Percentiles rank a stretch among this genome's conserved stretches.
phyloP scores from a whole-genome alignment of 2,888 invertebrate species.

The Euzetes globulus region DNA sequence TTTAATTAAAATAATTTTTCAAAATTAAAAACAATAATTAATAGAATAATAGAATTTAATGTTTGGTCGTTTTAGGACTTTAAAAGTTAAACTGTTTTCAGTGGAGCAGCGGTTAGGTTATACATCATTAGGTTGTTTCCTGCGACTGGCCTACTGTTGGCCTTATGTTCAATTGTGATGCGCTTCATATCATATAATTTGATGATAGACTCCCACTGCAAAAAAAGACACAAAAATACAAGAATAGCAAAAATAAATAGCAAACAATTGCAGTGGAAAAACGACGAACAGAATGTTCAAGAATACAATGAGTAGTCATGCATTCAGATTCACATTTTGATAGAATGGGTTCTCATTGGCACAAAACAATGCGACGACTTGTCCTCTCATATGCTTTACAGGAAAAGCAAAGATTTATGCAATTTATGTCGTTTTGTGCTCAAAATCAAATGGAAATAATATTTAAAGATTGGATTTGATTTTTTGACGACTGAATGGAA shows the following conservation, averaged over 20 bases:
- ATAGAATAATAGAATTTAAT: neutral
- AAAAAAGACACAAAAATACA: neutral
- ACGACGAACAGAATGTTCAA: neutral
- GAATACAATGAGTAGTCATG: neutral
- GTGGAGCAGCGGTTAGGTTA: neutral
- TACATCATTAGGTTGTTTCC: constrained; percentile 16
- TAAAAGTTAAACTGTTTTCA: neutral
- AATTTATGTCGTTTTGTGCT: neutral
- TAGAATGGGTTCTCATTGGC: neutral
- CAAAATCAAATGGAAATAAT: neutral
- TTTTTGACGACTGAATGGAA: neutral
- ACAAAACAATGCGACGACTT: neutral
- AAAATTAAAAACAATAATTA: neutral
- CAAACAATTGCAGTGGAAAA: constrained; percentile 12
- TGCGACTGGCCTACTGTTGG: neutral
- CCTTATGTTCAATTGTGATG: constrained; percentile 5
- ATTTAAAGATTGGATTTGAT: neutral
- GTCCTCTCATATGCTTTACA: neutral
- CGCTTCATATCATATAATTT: constrained; percentile 10
- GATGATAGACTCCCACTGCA: neutral
- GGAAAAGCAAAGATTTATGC: neutral
- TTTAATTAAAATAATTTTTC: neutral
- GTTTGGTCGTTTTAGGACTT: neutral
- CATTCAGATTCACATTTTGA: neutral
- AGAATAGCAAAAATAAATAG: constrained; percentile 3